Evolutionary conservation across 2,888 invertebrate species (phyloP), one percentile per base, ranked within the genome.

Genomic region (Hipparchia semele): DNA sequence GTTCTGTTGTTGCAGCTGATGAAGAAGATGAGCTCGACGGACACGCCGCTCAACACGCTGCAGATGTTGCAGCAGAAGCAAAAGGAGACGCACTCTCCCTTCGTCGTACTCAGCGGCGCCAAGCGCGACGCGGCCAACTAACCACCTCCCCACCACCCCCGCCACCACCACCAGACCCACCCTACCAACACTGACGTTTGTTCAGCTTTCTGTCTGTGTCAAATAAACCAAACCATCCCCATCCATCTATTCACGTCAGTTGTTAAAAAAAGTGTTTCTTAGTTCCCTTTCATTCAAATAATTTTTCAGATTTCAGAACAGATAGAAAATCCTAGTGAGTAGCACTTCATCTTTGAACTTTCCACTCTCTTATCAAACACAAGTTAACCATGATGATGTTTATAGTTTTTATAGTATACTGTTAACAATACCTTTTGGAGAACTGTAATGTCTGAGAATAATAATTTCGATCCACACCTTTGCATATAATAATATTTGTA

Each of bases 1-100:
- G 12, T n/a, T 5, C 56, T 13, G 6, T 7, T 13, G n/a, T 79
- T 86, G 61, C 88, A 97, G 96, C 90, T 99, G 82, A 98, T 99
- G 98, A 98, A 98, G 90, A 97, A 98, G 85, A 99, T 99, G 99
- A 98, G 98, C 81, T 98, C 99, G 2, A 99, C 99, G 12, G 99
- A 99, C 90, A 99, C 99, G 0, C 99, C 99, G 0, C 94, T 99
- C 73, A 98, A 98, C 81, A 99, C 99, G 2, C 95, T 99, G 72
- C 97, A 97, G 84, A 96, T 99, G 95, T 91, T 99, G 80, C 97
- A 98, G 89, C 98, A 98, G 76, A 99, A 99, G 88, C 99, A 99
- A 90, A 97, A 97, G 83, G 97, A 98, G 92, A 98, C 98, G 12
- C 98, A 98, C 84, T 97, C 98, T 49, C 97, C 99, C 0, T 99